Percentiles rank a stretch among this genome's conserved stretches.
phyloP scores from a whole-genome alignment of 2,888 invertebrate genomes.

The Anoplius nigerrimus region DNA sequence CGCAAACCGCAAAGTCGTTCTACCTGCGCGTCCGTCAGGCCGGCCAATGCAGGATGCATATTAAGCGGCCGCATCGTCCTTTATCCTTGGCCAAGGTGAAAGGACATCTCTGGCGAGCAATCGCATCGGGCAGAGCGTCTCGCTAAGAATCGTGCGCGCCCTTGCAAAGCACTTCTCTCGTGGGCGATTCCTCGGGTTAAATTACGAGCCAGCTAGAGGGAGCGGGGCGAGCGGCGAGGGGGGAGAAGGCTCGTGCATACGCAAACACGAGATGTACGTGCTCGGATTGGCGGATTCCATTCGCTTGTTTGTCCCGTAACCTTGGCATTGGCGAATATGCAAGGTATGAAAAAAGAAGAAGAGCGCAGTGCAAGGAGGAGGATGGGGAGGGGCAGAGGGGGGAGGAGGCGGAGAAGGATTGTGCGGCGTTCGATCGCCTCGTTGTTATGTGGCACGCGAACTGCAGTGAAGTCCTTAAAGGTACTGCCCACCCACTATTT shows the following conservation, averaged over 20 bases:
- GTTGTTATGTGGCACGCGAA: slow-evolving; percentile 13
- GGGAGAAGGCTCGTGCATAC: slow-evolving; percentile 40
- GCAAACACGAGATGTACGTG: slow-evolving; percentile 51
- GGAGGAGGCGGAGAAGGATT: neutral
- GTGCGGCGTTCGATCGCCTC: slow-evolving; percentile 1
- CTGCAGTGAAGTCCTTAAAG: slow-evolving; percentile 6
- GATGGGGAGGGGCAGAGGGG: slow-evolving; percentile 9
- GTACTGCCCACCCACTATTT: slow-evolving; percentile 1
- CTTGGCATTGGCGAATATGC: slow-evolving; percentile 50
- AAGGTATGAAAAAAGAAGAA: slow-evolving; percentile 10
- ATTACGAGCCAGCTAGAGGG: neutral
- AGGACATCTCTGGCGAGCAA: slow-evolving; percentile 25
- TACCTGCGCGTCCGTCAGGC: too few species aligned
- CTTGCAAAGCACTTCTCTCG: slow-evolving; percentile 18
- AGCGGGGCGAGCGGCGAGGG: slow-evolving; percentile 3
- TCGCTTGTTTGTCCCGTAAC: slow-evolving; percentile 36
- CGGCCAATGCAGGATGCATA: too few species aligned
- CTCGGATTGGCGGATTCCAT: slow-evolving; percentile 42
- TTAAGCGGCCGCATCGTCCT: neutral
- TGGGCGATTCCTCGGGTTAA: slow-evolving; percentile 10
- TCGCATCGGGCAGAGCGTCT: slow-evolving; percentile 20
- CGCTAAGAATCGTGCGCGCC: slow-evolving; percentile 32
- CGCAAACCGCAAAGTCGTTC: too few species aligned
- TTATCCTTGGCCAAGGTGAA: slow-evolving; percentile 11
- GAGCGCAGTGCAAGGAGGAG: neutral